Base-by-base conservation (phyloP, 2,113 vertebrate genomes). In the Nesoenas mayeri region DNA sequence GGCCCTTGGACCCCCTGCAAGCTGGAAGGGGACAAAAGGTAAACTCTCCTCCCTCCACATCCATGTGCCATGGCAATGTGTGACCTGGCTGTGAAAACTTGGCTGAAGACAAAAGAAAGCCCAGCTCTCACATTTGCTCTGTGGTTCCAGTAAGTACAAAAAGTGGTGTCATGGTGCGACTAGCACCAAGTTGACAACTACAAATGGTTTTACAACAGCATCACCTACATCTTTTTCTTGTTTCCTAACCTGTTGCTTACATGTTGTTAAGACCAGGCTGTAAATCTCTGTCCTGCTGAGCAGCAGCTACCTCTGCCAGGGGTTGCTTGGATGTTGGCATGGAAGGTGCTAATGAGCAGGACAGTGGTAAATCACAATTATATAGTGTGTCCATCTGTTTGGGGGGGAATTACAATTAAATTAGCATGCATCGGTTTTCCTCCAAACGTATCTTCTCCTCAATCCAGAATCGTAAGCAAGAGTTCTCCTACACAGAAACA, bases 361-460 rank as follows among this genome's bases (percentile, higher is more conserved):
- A 40, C 22, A 70, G 36, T 6, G 6, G 21, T 25, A 53, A 85
- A 4, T 6, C 53, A 56, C 26, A 47, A 42, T 29, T 64, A 64
- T 2, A 8, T 2, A 47, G 5, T 13, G 12, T 1, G 2, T 47
- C 19, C 57, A 16, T 56, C 81, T 79, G 8, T 48, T 22, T 53
- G n/a, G 3, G 9, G 31, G 28, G 10, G 26, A 69, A 57, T 57
- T 54, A 38, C 19, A 54, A 31, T 25, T 38, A 75, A 89, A 83
- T 79, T 22, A 47, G 24, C 11, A 10, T 2, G 19, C 0, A 0
- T 34, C 24, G 1, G 5, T 36, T 82, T 89, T 77, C 54, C 60
- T 89, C 28, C 60, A 84, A 78, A 70, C 3, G 0, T 7, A 18
- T 24, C n/a, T 66, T 69, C n/a, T 91, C 64, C 36, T 91, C 64